Evolutionary conservation across 2,797 vertebrate species (phyloP), one percentile per base, ranked within the genome.

Genomic region (Anabas testudineus): DNA sequence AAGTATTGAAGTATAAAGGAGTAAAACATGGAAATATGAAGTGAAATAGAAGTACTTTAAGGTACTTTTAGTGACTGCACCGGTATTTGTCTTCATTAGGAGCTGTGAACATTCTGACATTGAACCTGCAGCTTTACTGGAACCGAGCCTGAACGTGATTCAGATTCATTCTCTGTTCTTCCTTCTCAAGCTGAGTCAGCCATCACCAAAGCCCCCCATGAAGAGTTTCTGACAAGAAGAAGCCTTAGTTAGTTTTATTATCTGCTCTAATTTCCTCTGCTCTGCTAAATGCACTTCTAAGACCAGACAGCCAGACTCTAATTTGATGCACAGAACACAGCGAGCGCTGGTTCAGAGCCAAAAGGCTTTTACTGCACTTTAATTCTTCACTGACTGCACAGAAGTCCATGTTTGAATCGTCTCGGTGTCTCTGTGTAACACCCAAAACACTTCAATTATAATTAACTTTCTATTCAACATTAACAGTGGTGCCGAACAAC

Each of bases 131-230:
- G 42, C 16, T 58, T 58, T 8, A 19, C 10, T 61, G 18, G 48
- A 21, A 37, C 32, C 28, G 10, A 5, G 46, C 24, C 36, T 46
- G 42, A 28, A 21, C 14, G 21, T 8, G 46, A 48, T 16, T 52
- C 19, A 56, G n/a, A 21, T 3, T 32, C 12, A 0, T 3, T 6
- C 21, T 39, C 45, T 39, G 36, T 0, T 42, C 30, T 5, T 14
- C 32, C 3, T 16, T 45, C 45, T 52, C 19, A 2, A 7, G 48
- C 26, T 73, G 55, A 81, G 59, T 76, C 71, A 72, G 63, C 71
- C 22, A 19, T 22, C 49, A 5, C 8, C 7, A 26, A 39, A 30
- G 36, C 34, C 24, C 12, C 12, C 7, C 21, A 22, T 18, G 16
- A 22, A 46, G 10, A 36, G 41, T 14, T 32, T 58, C n/a, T 47